Evolutionary conservation across 2,113 vertebrate genomes (phyloP), one percentile per base, ranked within the genome.

Genomic region (Cyprinodon tularosa): DNA sequence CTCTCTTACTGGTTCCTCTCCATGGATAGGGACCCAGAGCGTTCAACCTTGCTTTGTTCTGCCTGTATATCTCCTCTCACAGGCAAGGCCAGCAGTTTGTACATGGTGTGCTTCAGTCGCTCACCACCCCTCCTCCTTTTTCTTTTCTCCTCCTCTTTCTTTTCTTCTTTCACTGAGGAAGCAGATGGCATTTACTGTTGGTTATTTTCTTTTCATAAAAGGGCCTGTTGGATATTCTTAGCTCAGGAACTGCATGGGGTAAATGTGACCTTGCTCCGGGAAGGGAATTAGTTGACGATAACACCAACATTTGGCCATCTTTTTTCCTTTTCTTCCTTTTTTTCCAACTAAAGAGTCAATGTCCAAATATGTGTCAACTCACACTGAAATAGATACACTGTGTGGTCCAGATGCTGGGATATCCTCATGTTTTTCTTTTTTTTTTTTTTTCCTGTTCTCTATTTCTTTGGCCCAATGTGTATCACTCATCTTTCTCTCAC

Each of bases 141-240:
- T 72, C 74, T 76, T 70, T 88, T 71, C 87, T 86, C 86, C 89
- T 86, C 76, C 80, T 89, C 70, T 75, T 36, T 82, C 84, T 86
- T 90, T 91, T 90, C 78, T 90, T 88, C 89, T 83, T 79, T 84
- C 83, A 76, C 77, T 12, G 75, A 89, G 82, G 89, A 91, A 89
- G 88, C 92, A 93, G 91, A 92, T 92, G 92, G 92, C 68, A 59
- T 87, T 90, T 86, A 84, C 86, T 90, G 86, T 89, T 87, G 84
- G 86, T 88, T 81, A 81, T 88, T 89, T 90, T 88, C 81, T 68
- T 90, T 84, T 88, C 80, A 85, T 82, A 62, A 86, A 88, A 75
- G 80, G 20, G 82, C 78, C 84, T 81, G 73, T 76, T 63, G 72
- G 88, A 88, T 88, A 91, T 89, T 90, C 86, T 91, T 82, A 86